These are phyloP conservation scores for Panorpa germanica DNA, from an alignment of 2,888 invertebrate species.

Conservation along the genomic window DNA sequence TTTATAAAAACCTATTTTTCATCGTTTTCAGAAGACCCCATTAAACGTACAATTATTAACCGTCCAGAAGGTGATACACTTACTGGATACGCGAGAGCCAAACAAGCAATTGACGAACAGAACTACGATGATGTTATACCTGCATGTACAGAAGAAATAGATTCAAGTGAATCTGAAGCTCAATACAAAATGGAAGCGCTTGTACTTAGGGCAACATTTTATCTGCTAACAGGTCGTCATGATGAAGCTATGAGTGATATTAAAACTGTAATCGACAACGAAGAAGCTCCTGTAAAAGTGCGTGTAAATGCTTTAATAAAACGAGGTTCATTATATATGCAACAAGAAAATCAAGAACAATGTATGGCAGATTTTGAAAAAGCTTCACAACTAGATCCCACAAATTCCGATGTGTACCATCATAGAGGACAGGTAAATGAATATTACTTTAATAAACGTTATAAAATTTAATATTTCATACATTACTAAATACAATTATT, in stretches of 20 bases:
- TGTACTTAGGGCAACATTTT: constrained; percentile 70
- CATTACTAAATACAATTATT: constrained; percentile 4
- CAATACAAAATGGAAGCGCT: constrained; percentile 48
- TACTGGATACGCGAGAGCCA: constrained; percentile 51
- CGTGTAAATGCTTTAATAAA: constrained; percentile 77
- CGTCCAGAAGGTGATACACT: constrained; percentile 22
- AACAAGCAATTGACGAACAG: constrained; percentile 44
- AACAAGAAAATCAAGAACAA: constrained; percentile 50
- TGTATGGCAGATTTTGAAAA: constrained; percentile 62
- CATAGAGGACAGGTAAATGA: constrained; percentile 78
- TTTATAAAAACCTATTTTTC: constrained; percentile 76
- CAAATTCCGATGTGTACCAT: constrained; percentile 79
- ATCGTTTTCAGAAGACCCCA: constrained; percentile 76
- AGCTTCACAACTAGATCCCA: constrained; percentile 58
- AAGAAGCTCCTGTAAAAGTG: constrained; percentile 37
- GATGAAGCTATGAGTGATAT: constrained; percentile 54
- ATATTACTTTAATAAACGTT: background rate
- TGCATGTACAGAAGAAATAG: constrained; percentile 63
- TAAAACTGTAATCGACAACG: constrained; percentile 43
- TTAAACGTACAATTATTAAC: constrained; percentile 33
- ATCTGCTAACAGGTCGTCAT: constrained; percentile 58
- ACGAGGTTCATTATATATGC: constrained; percentile 67
- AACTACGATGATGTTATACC: constrained; percentile 61
- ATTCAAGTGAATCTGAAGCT: constrained; percentile 35
- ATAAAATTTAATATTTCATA: constrained; percentile 2